Conservation (phyloP, 2,888 invertebrate genomes). For the Xestia xanthographa region DNA sequence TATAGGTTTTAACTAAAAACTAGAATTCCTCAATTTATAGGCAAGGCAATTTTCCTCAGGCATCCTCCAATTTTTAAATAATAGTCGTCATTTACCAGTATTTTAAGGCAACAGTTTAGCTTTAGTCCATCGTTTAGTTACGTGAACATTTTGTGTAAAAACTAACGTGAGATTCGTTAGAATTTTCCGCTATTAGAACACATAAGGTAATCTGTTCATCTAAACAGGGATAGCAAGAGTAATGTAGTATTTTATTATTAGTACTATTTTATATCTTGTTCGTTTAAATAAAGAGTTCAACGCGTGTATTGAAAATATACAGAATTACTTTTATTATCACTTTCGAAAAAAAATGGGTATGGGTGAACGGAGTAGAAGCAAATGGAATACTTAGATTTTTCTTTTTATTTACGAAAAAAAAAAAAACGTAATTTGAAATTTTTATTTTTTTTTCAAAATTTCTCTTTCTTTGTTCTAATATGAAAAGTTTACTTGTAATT, state of each 20-base stretch:
- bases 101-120: slow-evolving; percentile 8
- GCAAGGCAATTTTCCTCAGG: neutral
- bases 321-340: no score
- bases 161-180: slow-evolving; percentile 10
- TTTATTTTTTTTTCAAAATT: no score
- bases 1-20: neutral
- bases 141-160: neutral
- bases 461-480: no score
- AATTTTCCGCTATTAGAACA: slow-evolving; percentile 1
- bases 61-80: slow-evolving; percentile 1
- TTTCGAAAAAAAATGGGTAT: no score
- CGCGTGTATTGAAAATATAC: slow-evolving; percentile 25
- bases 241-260: neutral
- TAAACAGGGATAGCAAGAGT: neutral
- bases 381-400: no score
- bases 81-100: neutral
- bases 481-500: no score
- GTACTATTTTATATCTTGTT: neutral
- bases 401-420: no score
- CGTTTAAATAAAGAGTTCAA: slow-evolving; percentile 46
- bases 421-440: no score
- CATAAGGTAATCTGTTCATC: slow-evolving; percentile 8
- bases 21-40: neutral
- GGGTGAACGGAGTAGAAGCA: no score
- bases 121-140: neutral